Base-by-base conservation (phyloP, 2,888 invertebrate genomes). In the Agonopterix arenella region DNA sequence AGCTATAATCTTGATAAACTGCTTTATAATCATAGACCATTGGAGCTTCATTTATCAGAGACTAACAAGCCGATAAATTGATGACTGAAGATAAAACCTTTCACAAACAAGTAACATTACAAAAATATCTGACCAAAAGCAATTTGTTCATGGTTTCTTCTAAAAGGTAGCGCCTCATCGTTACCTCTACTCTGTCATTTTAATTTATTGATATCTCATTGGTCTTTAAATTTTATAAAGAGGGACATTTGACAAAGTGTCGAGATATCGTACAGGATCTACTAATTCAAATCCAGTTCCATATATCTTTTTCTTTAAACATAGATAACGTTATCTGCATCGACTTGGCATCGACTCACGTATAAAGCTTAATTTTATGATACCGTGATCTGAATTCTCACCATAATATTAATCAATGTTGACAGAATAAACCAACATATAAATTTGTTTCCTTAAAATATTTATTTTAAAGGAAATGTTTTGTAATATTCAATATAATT, bases 61-160 rank as follows among this genome's bases (percentile, higher is more conserved):
- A 62, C 73, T 84, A 85, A 86, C 78, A 80, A 85, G 76, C 73
- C 74, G 76, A 84, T 83, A 80, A 86, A 83, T 81, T 80, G 81
- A 81, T 81, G 76, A 73, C 73, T 69, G 71, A 61, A 78, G 80
- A 84, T 82, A 80, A 76, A 71, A 63, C 71, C 70, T 74, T 78
- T 80, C 74, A 81, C 76, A 76, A 79, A 79, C 74, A 76, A 73
- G 73, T 64, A 66, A 75, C 73, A 75, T 83, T 75, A 84, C 80
- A 80, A 76, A 82, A 79, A 81, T 83, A 76, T 77, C 72, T 79
- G 71, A 68, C 70, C 67, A 61, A 68, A 63, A 76, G 77, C 73
- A 79, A 84, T 85, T 84, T 85, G 83, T 85, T 75, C 70, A 72
- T 75, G 61, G 69, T 73, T 64, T 70, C 68, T 70, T 66, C 61